Evolutionary conservation across 2,113 vertebrate genomes (phyloP).

Genomic region (Ameiurus melas): DNA sequence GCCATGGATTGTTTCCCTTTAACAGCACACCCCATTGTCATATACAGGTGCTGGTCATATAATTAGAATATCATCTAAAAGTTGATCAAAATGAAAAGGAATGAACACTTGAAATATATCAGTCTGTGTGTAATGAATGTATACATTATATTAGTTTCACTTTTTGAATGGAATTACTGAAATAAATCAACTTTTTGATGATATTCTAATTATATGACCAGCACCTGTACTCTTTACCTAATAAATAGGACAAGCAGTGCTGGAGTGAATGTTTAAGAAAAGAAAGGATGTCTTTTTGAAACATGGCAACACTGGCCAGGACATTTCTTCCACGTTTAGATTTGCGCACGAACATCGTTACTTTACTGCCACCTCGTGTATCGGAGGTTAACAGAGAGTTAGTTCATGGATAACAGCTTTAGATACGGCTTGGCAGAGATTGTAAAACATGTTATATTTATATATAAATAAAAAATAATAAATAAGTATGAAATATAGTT

Average conservation of each 20-base stretch:
- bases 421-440: neutral
- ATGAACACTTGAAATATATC: no score
- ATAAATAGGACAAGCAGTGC: neutral
- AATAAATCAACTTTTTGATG: no score
- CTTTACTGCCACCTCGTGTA: slow-evolving; percentile 34
- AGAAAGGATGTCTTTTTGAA: neutral
- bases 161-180: no score
- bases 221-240: neutral
- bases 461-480: neutral
- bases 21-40: neutral
- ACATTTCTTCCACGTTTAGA: neutral
- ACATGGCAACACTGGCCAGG: slow-evolving; percentile 23
- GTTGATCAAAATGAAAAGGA: no score
- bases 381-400: neutral
- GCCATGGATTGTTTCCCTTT: neutral
- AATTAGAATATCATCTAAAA: no score
- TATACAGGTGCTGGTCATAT: no score
- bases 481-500: neutral
- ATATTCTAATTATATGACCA: no score
- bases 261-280: neutral
- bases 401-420: neutral
- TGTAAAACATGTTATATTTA: no score
- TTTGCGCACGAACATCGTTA: neutral
- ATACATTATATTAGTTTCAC: no score
- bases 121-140: no score